phyloP scores from a whole-genome alignment of 37 sponge, comb jelly and placozoan genomes.

The Diacarnus erythraeanus region DNA sequence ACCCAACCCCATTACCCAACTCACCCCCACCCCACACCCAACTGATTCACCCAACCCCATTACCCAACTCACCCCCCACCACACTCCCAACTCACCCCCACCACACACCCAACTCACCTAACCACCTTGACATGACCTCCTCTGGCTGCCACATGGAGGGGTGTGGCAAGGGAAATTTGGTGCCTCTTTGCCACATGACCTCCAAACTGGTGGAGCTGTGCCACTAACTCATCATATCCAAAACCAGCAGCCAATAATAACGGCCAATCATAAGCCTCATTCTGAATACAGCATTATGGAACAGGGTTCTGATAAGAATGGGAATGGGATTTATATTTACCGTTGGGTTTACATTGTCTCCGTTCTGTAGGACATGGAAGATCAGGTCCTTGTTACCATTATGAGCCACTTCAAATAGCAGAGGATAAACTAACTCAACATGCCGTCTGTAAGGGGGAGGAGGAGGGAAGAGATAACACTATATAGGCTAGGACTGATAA shows the following conservation, averaged over 20 bases:
- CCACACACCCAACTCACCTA: neutral
- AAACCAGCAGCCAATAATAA: slow-evolving; percentile 43
- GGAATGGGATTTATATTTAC: slow-evolving; percentile 28
- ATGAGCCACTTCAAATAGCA: slow-evolving; percentile 42
- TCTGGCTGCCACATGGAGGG: slow-evolving; percentile 52
- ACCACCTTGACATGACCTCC: slow-evolving; percentile 49
- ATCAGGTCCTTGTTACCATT: slow-evolving; percentile 17
- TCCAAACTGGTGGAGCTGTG: slow-evolving; percentile 39
- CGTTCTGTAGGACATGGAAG: slow-evolving; percentile 37
- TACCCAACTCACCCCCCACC: neutral
- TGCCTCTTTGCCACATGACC: slow-evolving; percentile 24
- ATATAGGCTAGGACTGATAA: neutral
- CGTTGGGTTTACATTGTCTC: slow-evolving; percentile 73
- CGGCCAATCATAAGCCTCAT: slow-evolving; percentile 58
- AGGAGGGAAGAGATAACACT: neutral
- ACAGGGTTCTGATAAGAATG: neutral
- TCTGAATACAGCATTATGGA: neutral
- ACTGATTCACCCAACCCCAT: neutral
- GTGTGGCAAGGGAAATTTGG: slow-evolving; percentile 1
- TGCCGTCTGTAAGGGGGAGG: slow-evolving; percentile 14
- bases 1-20: neutral
- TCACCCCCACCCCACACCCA: neutral
- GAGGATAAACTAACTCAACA: slow-evolving; percentile 22
- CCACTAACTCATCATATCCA: slow-evolving; percentile 33
- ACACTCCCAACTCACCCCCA: neutral